phyloP scores from a whole-genome alignment of 2,797 vertebrate species.

The Anniella stebbinsi region DNA sequence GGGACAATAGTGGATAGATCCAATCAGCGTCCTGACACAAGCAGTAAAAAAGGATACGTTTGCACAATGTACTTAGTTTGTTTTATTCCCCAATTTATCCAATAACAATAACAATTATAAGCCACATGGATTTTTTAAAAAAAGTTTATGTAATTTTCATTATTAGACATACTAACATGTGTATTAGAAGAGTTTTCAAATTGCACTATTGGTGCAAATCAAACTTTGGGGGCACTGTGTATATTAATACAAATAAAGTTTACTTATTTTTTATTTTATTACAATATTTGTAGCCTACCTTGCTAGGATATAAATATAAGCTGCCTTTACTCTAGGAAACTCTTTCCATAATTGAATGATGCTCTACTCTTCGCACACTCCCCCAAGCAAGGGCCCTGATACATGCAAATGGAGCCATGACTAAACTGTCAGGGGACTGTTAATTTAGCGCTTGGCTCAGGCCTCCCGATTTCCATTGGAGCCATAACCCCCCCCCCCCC shows the following conservation, averaged over 20 bases:
- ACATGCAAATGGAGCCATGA: not conserved
- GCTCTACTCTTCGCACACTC: not conserved
- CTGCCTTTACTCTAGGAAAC: not conserved
- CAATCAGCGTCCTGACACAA: conserved; percentile 26
- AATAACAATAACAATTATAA: not conserved
- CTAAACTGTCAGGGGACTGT: not conserved
- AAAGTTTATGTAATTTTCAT: not conserved
- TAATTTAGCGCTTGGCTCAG: too few relatives aligned
- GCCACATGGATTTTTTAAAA: not conserved
- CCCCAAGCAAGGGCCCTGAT: not conserved
- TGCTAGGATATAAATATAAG: not conserved
- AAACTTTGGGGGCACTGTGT: not conserved
- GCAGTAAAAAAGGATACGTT: conserved; percentile 21
- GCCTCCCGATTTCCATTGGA: too few relatives aligned
- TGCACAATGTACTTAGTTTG: not conserved
- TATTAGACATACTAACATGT: not conserved
- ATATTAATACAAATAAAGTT: not conserved
- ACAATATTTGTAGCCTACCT: not conserved
- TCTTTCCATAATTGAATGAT: not conserved
- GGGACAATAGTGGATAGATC: conserved; percentile 19
- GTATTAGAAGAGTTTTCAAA: not conserved
- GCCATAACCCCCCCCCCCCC: too few relatives aligned
- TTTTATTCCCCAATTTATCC: not conserved
- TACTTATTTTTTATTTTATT: not conserved
- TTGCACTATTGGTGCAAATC: not conserved